Conservation (phyloP, 2,113 vertebrate genomes). For the Corynorhinus townsendii region DNA sequence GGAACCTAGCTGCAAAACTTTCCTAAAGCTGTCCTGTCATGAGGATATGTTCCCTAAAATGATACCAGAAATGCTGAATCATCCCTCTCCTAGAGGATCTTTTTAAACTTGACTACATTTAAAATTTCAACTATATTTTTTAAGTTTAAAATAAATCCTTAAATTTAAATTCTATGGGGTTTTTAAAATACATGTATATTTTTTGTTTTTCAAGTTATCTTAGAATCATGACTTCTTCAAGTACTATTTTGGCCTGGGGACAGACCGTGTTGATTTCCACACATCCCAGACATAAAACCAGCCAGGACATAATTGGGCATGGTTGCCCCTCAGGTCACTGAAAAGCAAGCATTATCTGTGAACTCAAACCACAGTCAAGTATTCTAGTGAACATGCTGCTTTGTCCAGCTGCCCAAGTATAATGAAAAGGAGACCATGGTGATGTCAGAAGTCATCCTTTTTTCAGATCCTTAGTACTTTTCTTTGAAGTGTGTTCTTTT, state of each 20-base stretch:
- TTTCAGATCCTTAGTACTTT: background rate
- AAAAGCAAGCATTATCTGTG: background rate
- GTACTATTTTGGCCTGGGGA: background rate
- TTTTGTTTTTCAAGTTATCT: conserved; percentile 11
- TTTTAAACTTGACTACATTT: background rate
- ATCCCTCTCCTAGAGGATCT: background rate
- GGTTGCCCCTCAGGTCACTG: background rate
- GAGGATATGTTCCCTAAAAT: background rate
- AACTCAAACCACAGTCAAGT: background rate
- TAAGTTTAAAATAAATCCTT: background rate
- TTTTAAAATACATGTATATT: background rate
- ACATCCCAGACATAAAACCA: background rate
- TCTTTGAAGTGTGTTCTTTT: background rate
- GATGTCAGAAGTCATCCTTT: background rate
- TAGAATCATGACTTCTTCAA: conserved; percentile 23
- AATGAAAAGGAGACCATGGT: background rate
- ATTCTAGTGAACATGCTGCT: background rate
- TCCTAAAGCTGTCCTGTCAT: background rate
- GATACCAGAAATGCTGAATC: conserved; percentile 33
- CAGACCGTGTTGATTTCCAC: background rate
- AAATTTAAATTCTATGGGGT: background rate
- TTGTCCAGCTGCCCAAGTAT: background rate
- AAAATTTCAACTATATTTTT: background rate
- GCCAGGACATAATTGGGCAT: background rate
- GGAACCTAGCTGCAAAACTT: conserved; percentile 12